phyloP scores from a whole-genome alignment of 2,797 vertebrate genomes.

The Centropyge bicolor region DNA sequence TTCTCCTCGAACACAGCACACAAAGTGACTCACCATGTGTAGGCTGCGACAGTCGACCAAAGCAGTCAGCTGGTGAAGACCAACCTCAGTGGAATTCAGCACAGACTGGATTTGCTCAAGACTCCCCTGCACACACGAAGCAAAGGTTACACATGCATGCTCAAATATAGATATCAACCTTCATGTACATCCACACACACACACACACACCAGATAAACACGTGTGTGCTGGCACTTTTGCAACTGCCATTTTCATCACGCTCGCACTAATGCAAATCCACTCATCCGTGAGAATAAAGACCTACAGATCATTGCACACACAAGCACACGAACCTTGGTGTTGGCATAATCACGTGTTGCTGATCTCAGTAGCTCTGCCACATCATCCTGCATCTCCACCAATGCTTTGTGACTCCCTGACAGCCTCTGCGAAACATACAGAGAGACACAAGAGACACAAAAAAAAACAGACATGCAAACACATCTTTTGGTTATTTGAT shows the following conservation, averaged over 20 bases:
- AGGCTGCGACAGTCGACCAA: slow-evolving; percentile 95
- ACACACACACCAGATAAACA: slow-evolving; percentile 17
- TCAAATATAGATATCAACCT: slow-evolving; percentile 17
- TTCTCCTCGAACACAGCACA: slow-evolving; percentile 23
- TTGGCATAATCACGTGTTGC: slow-evolving; percentile 87
- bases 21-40: slow-evolving; percentile 90
- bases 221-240: not conserved
- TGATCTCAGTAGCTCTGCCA: slow-evolving; percentile 89
- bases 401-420: slow-evolving; percentile 95
- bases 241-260: slow-evolving; percentile 17
- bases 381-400: slow-evolving; percentile 96
- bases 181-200: not conserved
- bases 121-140: slow-evolving; percentile 79
- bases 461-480: slow-evolving; percentile 20
- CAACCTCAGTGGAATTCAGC: slow-evolving; percentile 92
- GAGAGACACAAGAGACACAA: slow-evolving; percentile 13
- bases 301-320: slow-evolving; percentile 31
- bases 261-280: slow-evolving; percentile 11
- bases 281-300: slow-evolving; percentile 29
- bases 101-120: slow-evolving; percentile 92
- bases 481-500: not conserved
- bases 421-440: slow-evolving; percentile 86
- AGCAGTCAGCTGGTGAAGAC: slow-evolving; percentile 94
- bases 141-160: slow-evolving; percentile 8
- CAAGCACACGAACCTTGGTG: slow-evolving; percentile 81